A percentile compares a stretch with the other conserved stretches of the same genome.
Conservation (phyloP, 35 echinoderm and acorn worm species). For the Chiridota heheva region DNA sequence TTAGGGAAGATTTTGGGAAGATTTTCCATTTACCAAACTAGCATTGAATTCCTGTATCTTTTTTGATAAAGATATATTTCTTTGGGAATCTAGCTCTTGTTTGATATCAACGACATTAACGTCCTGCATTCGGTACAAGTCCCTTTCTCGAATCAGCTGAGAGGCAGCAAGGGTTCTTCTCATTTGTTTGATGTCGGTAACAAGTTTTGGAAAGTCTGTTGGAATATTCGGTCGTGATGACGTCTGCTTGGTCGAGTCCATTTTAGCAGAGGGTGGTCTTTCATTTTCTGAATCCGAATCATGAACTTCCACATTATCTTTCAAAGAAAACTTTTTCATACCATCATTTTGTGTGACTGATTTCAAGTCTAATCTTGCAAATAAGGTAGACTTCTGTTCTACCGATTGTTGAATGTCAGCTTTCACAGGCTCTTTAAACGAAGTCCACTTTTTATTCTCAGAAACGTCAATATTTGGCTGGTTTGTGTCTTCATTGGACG, state of each 20-base stretch:
- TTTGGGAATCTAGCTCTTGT: slow-evolving; percentile 51
- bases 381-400: slow-evolving; percentile 42
- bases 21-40: background rate
- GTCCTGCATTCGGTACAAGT: slow-evolving; percentile 48
- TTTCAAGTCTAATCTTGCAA: slow-evolving; percentile 20
- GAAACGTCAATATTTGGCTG: background rate
- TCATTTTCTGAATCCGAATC: slow-evolving; percentile 59
- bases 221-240: background rate
- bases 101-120: slow-evolving; percentile 49
- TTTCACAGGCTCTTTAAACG: background rate
- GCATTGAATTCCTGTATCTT: slow-evolving; percentile 31
- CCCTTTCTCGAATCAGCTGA: slow-evolving; percentile 45
- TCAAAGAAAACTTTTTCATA: slow-evolving; percentile 22
- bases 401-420: background rate
- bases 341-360: background rate
- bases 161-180: slow-evolving; percentile 47
- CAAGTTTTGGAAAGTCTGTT: slow-evolving; percentile 22
- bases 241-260: slow-evolving; percentile 12
- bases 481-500: background rate
- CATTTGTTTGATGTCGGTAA: slow-evolving; percentile 39
- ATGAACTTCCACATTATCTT: slow-evolving; percentile 40
- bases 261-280: slow-evolving; percentile 26
- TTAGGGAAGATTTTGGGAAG: too few species aligned
- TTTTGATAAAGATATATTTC: background rate
- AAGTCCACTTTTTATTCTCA: too few species aligned